Evolutionary conservation across 2,113 vertebrate species (phyloP), one percentile per base, ranked within the genome.

Genomic region (Junco hyemalis): DNA sequence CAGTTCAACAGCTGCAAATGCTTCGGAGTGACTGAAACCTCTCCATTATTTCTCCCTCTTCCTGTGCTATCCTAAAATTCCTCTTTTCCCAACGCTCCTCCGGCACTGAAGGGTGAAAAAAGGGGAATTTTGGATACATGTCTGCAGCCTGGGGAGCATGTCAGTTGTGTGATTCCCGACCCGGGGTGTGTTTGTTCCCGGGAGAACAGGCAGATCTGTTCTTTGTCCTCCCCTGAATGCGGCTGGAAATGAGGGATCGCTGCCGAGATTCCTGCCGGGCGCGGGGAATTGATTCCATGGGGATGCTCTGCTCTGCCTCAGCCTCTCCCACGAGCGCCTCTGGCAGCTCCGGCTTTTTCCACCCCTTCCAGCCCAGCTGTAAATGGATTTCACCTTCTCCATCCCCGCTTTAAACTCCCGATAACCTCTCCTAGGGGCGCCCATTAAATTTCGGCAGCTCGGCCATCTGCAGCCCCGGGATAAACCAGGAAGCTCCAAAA

Each of bases 151-250:
- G 4, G 19, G 61, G 19, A 73, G 29, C 26, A 0, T 66, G 74
- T 56, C 14, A 14, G 84, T 15, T 4, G 38, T 6, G 59, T 0
- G 63, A 18, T 25, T 87, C 76, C 73, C 60, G 38, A 16, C 2
- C 10, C 76, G 3, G 10, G 25, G 60, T 1, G 17, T 36, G 17
- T 57, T 94, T 71, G 82, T 77, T 81, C 84, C 81, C 56, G n/a
- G 72, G 76, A 89, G 90, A 91, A 86, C 77, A 56, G 90, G 79
- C 72, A 47, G 83, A 71, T 91, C 91, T 88, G 69, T 61, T 91
- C 86, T 88, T 81, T 92, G 66, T 87, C 84, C 45, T 15, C 35
- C 68, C 61, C 90, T 31, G 12, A 17, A 5, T 0, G 42, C 0
- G 66, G 64, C 59, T 53, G 53, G 20, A 56, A 59, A 35, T 1